phyloP scores from a whole-genome alignment of 1,140 invertebrate species.

The Phthorimaea operculella region DNA sequence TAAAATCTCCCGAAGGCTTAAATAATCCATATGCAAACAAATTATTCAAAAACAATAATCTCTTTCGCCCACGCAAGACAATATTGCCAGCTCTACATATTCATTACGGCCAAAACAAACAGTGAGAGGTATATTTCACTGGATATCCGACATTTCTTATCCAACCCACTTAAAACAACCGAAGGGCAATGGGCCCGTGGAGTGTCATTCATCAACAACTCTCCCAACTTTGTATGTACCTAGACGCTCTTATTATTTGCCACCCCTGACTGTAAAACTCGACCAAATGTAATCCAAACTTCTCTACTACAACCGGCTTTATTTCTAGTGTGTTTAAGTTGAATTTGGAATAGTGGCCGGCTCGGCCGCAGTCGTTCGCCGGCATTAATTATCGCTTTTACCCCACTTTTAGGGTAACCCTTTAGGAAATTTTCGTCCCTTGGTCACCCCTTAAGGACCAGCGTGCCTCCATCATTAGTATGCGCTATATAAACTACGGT shows the following conservation, averaged over 20 bases:
- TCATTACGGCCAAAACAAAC: constrained; percentile 57
- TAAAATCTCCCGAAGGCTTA: no score
- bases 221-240: constrained; percentile 61
- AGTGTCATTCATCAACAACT: constrained; percentile 68
- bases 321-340: constrained; percentile 14
- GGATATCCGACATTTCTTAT: constrained; percentile 65
- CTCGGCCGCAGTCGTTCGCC: constrained; percentile 48
- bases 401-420: constrained; percentile 60
- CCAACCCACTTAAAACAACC: constrained; percentile 64
- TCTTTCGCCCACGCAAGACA: constrained; percentile 24
- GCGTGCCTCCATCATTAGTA: constrained; percentile 59
- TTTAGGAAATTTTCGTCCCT: constrained; percentile 63
- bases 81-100: constrained; percentile 49
- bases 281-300: constrained; percentile 40
- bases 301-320: constrained; percentile 23
- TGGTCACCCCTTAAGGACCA: constrained; percentile 59
- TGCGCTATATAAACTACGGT: constrained; percentile 46
- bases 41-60: constrained; percentile 30
- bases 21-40: background rate
- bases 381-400: constrained; percentile 61
- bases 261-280: constrained; percentile 63
- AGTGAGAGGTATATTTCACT: constrained; percentile 56
- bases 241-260: constrained; percentile 63
- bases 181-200: constrained; percentile 64
- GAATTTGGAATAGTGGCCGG: constrained; percentile 18